These are phyloP conservation scores for Bellardia pandia DNA, from an alignment of 2,888 invertebrate species.

Conservation along the genomic window DNA sequence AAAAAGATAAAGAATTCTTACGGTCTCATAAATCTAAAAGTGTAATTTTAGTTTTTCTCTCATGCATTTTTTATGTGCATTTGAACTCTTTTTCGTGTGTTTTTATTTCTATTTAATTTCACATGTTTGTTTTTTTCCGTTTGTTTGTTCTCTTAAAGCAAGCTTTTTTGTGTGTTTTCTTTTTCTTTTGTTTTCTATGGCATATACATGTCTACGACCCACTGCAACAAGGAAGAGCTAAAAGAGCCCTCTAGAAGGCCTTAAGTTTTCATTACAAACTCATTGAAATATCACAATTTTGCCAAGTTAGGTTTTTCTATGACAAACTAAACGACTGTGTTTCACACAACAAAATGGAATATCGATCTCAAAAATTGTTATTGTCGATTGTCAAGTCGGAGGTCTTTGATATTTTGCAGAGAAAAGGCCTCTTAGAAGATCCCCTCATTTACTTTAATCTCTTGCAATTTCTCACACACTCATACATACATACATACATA, in stretches of 20 bases:
- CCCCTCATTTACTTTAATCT: no score
- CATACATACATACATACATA: neutral
- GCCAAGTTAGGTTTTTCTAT: no score
- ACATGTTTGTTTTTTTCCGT: slow-evolving; percentile 10
- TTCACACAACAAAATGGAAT: no score
- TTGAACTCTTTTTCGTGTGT: slow-evolving; percentile 12
- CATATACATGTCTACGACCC: neutral
- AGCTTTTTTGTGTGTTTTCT: neutral
- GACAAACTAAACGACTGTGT: no score
- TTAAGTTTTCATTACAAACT: neutral
- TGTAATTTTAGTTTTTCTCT: slow-evolving; percentile 32
- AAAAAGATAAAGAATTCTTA: slow-evolving; percentile 40
- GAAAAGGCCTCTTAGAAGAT: no score
- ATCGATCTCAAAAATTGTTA: no score
- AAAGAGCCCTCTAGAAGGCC: no score
- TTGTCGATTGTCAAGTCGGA: no score
- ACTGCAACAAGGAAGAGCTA: no score
- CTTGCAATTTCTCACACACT: neutral
- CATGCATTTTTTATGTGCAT: slow-evolving; percentile 2
- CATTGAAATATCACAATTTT: no score
- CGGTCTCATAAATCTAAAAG: slow-evolving; percentile 66
- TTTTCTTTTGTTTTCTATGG: neutral
- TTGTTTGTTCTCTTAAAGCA: neutral
- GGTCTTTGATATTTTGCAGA: no score
- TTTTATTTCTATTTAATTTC: slow-evolving; percentile 26